Evolutionary conservation across 2,113 vertebrate species (phyloP), one percentile per base, ranked within the genome.

Genomic region (Platycercus adscitus): DNA sequence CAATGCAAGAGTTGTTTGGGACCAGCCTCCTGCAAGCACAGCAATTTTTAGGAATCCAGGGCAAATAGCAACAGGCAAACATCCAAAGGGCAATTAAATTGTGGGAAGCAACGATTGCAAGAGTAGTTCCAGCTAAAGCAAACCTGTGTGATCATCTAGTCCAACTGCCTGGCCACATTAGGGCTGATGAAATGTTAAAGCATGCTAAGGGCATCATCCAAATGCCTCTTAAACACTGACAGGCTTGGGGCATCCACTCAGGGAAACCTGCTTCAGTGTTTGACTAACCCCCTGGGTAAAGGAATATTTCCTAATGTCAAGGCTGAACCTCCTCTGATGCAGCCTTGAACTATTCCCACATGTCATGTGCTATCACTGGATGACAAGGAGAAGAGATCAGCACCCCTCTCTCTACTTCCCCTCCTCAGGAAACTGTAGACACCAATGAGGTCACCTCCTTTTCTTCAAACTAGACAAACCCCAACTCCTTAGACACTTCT

Each of bases 231-330:
- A n/a, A 23, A 58, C 20, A 23, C 55, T 58, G 33, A 23, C 33
- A 58, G 20, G 20, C 33, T 58, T 15, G 17, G 20, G 13, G 4
- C n/a, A 13, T 23, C 2, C 0, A 43, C 14, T 28, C 43, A 14
- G 33, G 43, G 20, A 71, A 90, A 37, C 43, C 43, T 49, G 7
- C 37, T 44, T 18, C 26, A 52, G 56, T 2, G 9, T 50, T 37
- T 58, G 33, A 52, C 18, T 23, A 39, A 15, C 26, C 15, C 15
- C 50, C 72, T 37, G 3, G 0, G 35, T 33, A 33, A 58, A 68
- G 39, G 73, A 68, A 24, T 17, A 6, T 18, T 86, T 55, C 39
- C 20, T 35, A 4, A 17, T 13, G 11, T 15, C 46, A 6, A 35
- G 29, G 14, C 39, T 43, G 21, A 80, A 65, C 37, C 46, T 46